Evolutionary conservation across 2,797 vertebrate species (phyloP), one percentile per base, ranked within the genome.

Genomic region (Pyrocephalus nanus): DNA sequence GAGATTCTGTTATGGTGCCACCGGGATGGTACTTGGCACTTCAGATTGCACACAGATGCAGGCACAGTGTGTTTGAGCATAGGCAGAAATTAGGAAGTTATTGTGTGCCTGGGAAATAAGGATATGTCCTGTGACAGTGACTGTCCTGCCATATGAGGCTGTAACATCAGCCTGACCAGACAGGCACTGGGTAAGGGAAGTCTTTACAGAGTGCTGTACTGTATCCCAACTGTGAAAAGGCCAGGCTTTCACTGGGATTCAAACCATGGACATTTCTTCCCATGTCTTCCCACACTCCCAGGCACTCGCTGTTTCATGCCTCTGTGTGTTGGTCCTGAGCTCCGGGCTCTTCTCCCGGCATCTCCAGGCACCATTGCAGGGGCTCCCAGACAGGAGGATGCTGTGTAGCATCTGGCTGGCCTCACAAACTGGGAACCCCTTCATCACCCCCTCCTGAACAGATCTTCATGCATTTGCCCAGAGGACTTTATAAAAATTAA

Each of bases 401-500:
- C 45, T 9, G 5, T 43, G 70, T 6, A 40, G 62, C 74, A 62
- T 78, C 75, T 64, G 83, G 10, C 34, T 1, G 1, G 70, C 47
- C 77, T 84, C 1, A 0, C 0, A 3, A 77, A 38, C 50, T 0
- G 1, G 55, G 47, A 90, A 73, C 30, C 15, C 55, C 30, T 85
- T 85, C 43, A 43, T 42, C 9, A 6, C 16, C 13, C 9, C 54
- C n/a, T 77, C 50, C 85, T 9, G 25, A 89, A 36, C 15, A 77
- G 45, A 74, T 50, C 83, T 61, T 86, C 47, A 18, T 27, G 70
- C 54, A 36, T 90, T 88, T 78, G 77, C 95, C 92, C 71, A 58
- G 80, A 78, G 86, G 93, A 91, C 84, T 86, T 72, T 0, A 21
- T 95, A 96, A 96, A 96, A 93, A 92, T 92, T 92, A 88, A 94